phyloP scores from a whole-genome alignment of 2,113 vertebrate species.

The Elephas maximus region DNA sequence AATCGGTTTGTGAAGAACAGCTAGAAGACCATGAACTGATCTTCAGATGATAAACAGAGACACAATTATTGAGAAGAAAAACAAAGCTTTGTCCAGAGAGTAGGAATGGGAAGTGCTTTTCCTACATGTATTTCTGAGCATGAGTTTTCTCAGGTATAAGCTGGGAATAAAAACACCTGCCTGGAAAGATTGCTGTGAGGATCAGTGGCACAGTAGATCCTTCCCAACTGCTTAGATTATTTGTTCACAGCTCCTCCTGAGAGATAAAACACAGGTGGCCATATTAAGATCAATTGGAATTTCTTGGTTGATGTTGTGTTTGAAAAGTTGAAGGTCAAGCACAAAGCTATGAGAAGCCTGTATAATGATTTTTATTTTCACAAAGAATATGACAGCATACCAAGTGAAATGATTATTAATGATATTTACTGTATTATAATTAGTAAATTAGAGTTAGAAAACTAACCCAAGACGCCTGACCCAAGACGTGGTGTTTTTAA shows the following conservation, averaged over 20 bases:
- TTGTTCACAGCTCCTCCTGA: background rate
- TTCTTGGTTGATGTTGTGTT: background rate
- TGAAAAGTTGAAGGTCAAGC: background rate
- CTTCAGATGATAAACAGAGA: background rate
- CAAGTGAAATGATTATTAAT: background rate
- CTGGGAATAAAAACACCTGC: background rate
- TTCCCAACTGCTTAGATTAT: background rate
- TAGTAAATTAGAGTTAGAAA: background rate
- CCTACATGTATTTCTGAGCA: background rate
- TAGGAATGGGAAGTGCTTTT: background rate
- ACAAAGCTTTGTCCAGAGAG: background rate
- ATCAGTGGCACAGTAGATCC: background rate
- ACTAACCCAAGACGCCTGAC: no score
- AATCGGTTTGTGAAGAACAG: background rate
- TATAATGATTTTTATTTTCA: background rate
- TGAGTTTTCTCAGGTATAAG: background rate
- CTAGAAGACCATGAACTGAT: background rate
- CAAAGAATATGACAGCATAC: background rate
- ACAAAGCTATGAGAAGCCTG: constrained; percentile 22
- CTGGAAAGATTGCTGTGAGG: background rate
- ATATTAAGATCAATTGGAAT: background rate
- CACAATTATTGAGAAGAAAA: background rate
- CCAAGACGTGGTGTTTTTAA: no score
- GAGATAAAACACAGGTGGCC: background rate
- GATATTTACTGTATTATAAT: background rate